Conservation (phyloP, 2,888 invertebrate genomes). For the Leptopilina drosophilae region DNA sequence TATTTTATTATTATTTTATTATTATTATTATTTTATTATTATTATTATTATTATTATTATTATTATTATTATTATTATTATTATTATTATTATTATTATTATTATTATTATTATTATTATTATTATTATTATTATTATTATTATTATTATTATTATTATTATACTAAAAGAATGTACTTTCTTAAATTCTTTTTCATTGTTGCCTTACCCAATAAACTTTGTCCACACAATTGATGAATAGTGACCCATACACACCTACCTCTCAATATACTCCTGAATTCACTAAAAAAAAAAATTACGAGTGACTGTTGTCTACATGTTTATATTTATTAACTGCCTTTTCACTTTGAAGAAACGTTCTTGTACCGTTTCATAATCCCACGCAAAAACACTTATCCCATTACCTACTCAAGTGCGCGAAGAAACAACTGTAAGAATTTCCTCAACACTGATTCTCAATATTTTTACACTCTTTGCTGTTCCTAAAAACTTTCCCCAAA, state of each 20-base stretch:
- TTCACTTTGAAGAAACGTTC: constrained; percentile 12
- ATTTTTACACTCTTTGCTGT: background rate
- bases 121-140: too few species aligned
- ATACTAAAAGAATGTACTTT: too few species aligned
- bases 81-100: too few species aligned
- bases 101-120: too few species aligned
- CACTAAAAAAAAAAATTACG: background rate
- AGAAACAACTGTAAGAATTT: constrained; percentile 6
- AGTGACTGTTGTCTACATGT: background rate
- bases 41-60: too few species aligned
- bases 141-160: too few species aligned
- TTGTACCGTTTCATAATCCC: constrained; percentile 12
- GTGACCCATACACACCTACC: background rate
- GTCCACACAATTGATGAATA: background rate
- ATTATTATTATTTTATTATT: too few species aligned
- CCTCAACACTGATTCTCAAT: background rate
- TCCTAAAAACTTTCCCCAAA: background rate
- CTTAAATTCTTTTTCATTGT: too few species aligned
- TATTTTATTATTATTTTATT: too few species aligned
- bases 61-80: too few species aligned
- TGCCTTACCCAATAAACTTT: too few species aligned
- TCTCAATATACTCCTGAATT: background rate
- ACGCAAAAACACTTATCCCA: constrained; percentile 13
- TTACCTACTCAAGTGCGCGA: constrained; percentile 1
- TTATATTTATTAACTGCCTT: constrained; percentile 9